Evolutionary conservation across 2,888 invertebrate species (phyloP).

Genomic region (Ichneumoninae sp.): DNA sequence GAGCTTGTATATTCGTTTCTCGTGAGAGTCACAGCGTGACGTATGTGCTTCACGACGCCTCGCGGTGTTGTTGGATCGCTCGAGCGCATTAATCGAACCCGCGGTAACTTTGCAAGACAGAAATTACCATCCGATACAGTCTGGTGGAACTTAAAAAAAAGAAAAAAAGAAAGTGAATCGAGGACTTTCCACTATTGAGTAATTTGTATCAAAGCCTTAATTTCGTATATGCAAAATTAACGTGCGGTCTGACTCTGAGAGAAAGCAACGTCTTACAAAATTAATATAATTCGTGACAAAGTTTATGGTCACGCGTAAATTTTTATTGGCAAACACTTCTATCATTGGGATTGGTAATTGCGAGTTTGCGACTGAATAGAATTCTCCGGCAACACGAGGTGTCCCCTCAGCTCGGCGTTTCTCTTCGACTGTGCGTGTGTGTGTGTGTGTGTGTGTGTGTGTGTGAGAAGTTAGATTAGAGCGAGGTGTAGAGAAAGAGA

Average conservation of each 20-base stretch:
- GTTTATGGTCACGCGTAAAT: conserved; percentile 32
- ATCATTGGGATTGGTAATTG: conserved; percentile 44
- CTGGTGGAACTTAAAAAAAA: conserved; percentile 15
- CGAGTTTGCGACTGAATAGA: conserved; percentile 67
- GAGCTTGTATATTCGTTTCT: conserved; percentile 46
- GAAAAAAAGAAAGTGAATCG: conserved; percentile 12
- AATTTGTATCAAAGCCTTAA: conserved; percentile 28
- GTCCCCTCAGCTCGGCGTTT: conserved; percentile 39
- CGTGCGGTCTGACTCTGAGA: neutral
- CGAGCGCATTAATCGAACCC: conserved; percentile 4
- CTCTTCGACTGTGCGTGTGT: neutral
- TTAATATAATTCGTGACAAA: conserved; percentile 41
- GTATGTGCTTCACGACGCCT: conserved; percentile 50
- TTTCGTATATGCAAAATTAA: conserved; percentile 27
- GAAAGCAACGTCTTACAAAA: conserved; percentile 27
- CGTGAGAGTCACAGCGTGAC: conserved; percentile 51
- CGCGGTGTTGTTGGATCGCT: conserved; percentile 29
- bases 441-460: too few species aligned
- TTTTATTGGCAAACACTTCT: conserved; percentile 48
- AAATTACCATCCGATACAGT: conserved; percentile 33
- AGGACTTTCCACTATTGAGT: conserved; percentile 27
- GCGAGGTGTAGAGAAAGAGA: conserved; percentile 58
- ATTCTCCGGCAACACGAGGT: conserved; percentile 54
- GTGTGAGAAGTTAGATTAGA: neutral
- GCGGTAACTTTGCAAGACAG: conserved; percentile 35